These are phyloP conservation scores for Etheostoma perlongum DNA, from an alignment of 2,797 vertebrate species.

Conservation along the genomic window DNA sequence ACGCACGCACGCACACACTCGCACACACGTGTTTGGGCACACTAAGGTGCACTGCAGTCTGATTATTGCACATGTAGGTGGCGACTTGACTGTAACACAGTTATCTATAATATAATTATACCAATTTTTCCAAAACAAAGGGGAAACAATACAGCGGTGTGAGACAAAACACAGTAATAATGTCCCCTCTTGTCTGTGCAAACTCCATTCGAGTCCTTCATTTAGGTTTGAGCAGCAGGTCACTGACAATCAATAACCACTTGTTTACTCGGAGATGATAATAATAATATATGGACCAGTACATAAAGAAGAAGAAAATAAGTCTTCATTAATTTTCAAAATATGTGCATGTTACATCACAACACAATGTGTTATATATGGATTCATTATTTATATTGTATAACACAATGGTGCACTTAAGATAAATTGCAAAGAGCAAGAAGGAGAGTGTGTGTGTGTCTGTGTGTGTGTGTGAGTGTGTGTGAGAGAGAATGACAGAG, in stretches of 20 bases:
- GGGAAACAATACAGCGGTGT: background rate
- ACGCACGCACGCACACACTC: constrained; percentile 11
- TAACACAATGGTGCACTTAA: constrained; percentile 38
- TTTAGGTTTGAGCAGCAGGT: background rate
- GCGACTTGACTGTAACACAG: background rate
- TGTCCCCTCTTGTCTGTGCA: background rate
- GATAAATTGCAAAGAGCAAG: constrained; percentile 7
- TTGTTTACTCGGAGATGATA: background rate
- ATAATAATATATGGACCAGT: no score
- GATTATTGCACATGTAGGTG: background rate
- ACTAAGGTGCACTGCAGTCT: background rate
- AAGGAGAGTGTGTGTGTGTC: background rate
- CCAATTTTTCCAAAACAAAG: background rate
- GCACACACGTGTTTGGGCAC: constrained; percentile 14
- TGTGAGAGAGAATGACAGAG: no score
- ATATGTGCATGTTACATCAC: background rate
- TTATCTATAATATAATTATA: background rate
- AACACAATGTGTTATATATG: background rate
- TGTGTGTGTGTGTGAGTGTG: background rate
- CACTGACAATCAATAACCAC: background rate
- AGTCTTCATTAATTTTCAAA: background rate
- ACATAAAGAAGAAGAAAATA: background rate
- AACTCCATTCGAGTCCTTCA: background rate
- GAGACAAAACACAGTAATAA: background rate
- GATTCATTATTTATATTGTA: constrained; percentile 34